Conservation (phyloP, 2,113 vertebrate genomes). For the Esox niger region DNA sequence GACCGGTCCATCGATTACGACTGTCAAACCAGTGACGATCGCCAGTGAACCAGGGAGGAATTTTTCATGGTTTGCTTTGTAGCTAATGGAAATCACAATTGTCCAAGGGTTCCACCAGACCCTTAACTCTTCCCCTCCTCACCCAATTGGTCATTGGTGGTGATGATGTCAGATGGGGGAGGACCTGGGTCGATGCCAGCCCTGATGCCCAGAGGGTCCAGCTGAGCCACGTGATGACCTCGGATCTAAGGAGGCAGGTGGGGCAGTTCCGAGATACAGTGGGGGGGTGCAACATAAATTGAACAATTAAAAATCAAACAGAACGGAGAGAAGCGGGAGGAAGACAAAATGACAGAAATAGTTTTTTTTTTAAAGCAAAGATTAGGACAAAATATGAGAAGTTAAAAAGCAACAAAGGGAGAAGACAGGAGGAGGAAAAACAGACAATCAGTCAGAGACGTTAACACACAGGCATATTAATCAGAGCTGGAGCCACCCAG, state of each 20-base stretch:
- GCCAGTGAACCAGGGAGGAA: no score
- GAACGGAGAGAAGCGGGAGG: neutral
- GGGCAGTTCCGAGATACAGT: neutral
- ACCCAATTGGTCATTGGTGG: conserved; percentile 88
- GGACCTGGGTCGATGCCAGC: conserved; percentile 85
- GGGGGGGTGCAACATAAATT: conserved; percentile 26
- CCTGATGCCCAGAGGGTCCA: conserved; percentile 88
- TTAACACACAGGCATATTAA: neutral
- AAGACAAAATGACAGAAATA: neutral
- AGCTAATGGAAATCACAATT: no score
- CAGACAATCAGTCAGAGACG: neutral
- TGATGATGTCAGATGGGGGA: conserved; percentile 86
- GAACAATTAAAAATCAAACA: neutral
- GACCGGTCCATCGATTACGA: no score
- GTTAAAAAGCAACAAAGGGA: conserved; percentile 51
- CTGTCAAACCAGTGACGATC: no score
- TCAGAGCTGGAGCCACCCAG: neutral
- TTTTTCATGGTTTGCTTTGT: no score
- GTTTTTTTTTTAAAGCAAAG: neutral
- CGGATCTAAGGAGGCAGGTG: conserved; percentile 73
- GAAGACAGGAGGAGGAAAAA: conserved; percentile 51
- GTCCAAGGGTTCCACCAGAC: no score
- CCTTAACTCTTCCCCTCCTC: conserved; percentile 64
- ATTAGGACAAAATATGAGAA: neutral
- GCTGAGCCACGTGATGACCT: conserved; percentile 86